Evolutionary conservation across 2,113 vertebrate species (phyloP), one percentile per base, ranked within the genome.

Genomic region (Bubo scandiacus): DNA sequence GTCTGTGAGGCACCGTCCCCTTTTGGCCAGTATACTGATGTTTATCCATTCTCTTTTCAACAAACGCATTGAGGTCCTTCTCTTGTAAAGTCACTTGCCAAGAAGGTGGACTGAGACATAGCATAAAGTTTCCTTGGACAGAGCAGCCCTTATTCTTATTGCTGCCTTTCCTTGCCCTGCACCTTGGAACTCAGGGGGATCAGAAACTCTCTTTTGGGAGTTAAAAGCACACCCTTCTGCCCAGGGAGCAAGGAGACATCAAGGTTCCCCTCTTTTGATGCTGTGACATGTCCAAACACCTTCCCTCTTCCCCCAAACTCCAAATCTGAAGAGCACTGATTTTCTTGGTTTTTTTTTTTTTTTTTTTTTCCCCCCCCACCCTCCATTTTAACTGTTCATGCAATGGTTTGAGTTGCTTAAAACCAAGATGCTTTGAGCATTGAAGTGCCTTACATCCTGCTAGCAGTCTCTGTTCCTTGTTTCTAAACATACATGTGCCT

Each of bases 91-190:
- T 73, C 7, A 40, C 6, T 51, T 47, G 68, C 70, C 67, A 72
- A 55, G 66, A 87, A 91, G 95, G 83, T 97, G 84, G 91, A 45
- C 70, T 78, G 84, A 80, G 70, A 55, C 58, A 59, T n/a, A 30
- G 45, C 0, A 0, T 88, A 89, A 77, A 62, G 40, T 88, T 95
- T 80, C 47, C 52, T 83, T 89, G 72, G 66, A 86, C 45, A 86
- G 62, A 80, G 29, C 58, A 90, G 74, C 66, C 55, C 22, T 77
- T 95, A 65, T 59, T 81, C 49, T 65, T 80, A 78, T 67, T 43
- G 42, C 40, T 94, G 88, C 71, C 34, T 95, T 66, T 84, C 49
- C 51, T 86, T 75, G 66, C 19, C 7, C 23, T 57, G 20, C 0
- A 0, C 38, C 68, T 71, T 90, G 77, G 36, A 81, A 38, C n/a